A percentile compares a stretch with the other conserved stretches of the same genome.
These are phyloP conservation scores for Orientallactaga bullata DNA, from an alignment of 2,113 vertebrate genomes.

Conservation along the genomic window DNA sequence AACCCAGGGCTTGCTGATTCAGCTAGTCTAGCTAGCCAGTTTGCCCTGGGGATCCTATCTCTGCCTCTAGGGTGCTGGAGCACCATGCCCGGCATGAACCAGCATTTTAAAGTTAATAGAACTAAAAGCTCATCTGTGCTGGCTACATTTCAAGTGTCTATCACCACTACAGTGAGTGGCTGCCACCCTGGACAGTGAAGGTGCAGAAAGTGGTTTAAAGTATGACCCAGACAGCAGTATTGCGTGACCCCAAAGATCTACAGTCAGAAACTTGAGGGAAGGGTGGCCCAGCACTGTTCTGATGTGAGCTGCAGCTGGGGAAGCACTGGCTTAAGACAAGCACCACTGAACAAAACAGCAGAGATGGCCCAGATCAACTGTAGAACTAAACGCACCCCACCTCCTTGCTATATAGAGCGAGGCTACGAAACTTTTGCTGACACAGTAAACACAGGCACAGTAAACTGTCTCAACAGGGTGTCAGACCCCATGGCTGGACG, in stretches of 20 bases:
- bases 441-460: background rate
- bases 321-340: background rate
- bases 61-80: too few relatives aligned
- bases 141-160: fast-evolving
- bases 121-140: background rate
- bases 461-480: background rate
- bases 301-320: fast-evolving
- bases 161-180: fast-evolving
- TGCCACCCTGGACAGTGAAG: background rate
- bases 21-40: too few relatives aligned
- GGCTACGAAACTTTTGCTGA: background rate
- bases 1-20: too few relatives aligned
- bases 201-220: fast-evolving
- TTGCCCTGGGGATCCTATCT: too few relatives aligned
- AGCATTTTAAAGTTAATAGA: background rate
- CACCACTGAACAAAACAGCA: too few relatives aligned
- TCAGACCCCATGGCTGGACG: background rate
- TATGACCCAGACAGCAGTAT: background rate
- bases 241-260: background rate
- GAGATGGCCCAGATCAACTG: background rate
- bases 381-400: too few relatives aligned
- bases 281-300: fast-evolving
- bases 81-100: too few relatives aligned
- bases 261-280: too few relatives aligned
- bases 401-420: fast-evolving